Evolutionary conservation across 2,113 vertebrate species (phyloP).

Genomic region (Paraplagusia blochii): DNA sequence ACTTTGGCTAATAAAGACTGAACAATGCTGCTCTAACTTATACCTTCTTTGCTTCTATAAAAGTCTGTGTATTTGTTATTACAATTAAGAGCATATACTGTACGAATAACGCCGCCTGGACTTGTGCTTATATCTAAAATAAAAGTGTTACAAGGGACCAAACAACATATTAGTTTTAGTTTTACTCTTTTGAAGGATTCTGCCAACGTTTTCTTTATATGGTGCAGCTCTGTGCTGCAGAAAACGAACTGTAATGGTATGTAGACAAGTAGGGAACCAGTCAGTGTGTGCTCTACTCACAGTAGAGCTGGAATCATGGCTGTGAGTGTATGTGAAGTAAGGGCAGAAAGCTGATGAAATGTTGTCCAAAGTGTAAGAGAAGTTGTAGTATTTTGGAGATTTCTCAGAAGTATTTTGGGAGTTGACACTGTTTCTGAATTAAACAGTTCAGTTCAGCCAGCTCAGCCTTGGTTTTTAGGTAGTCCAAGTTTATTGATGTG

Average conservation of each 20-base stretch:
- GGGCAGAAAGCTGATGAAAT: slow-evolving; percentile 25
- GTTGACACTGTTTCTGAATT: slow-evolving; percentile 2
- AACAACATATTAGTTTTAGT: slow-evolving; percentile 19
- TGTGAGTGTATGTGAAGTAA: not conserved
- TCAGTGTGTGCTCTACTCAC: slow-evolving; percentile 2
- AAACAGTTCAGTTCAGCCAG: too few species aligned
- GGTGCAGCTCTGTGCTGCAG: not conserved
- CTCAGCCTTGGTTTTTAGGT: too few species aligned
- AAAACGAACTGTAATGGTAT: slow-evolving; percentile 26
- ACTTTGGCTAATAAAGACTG: slow-evolving; percentile 23
- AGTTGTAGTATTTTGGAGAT: not conserved
- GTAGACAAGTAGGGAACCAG: slow-evolving; percentile 43
- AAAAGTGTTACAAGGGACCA: slow-evolving; percentile 46
- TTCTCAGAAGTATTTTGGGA: slow-evolving; percentile 4
- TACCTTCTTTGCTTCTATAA: slow-evolving; percentile 35
- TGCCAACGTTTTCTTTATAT: slow-evolving; percentile 7
- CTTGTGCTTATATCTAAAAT: slow-evolving; percentile 26
- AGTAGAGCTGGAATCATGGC: not conserved
- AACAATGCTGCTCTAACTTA: slow-evolving; percentile 29
- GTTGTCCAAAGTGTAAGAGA: slow-evolving; percentile 15
- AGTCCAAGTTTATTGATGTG: too few species aligned
- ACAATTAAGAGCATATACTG: slow-evolving; percentile 35
- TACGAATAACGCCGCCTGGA: slow-evolving; percentile 44
- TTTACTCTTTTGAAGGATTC: slow-evolving; percentile 14
- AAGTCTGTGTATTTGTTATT: slow-evolving; percentile 31